A percentile compares a stretch with the other conserved stretches of the same genome.
Evolutionary conservation across 2,888 invertebrate species (phyloP).

Genomic region (Parochlus steinenii): DNA sequence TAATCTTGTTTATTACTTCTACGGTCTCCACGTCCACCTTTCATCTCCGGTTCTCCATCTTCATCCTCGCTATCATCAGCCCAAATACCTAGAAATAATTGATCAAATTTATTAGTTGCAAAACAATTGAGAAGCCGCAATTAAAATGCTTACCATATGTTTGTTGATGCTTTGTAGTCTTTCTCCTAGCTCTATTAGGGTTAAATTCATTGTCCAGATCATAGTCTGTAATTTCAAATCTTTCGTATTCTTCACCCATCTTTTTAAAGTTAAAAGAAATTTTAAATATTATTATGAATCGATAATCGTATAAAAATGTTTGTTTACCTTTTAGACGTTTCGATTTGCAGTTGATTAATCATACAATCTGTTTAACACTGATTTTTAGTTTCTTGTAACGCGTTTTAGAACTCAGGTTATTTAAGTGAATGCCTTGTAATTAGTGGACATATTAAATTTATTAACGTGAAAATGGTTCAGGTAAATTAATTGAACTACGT

Average conservation of each 20-base stretch:
- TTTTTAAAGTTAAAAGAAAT: no score
- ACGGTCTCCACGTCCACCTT: conserved; percentile 25
- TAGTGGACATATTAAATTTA: no score
- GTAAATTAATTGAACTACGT: no score
- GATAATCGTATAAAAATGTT: no score
- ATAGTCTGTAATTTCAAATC: conserved; percentile 88
- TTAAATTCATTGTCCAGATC: conserved; percentile 90
- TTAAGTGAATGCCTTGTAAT: no score
- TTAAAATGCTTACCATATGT: conserved; percentile 59
- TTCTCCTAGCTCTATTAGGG: conserved; percentile 52
- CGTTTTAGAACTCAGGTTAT: no score
- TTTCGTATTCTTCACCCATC: conserved; percentile 79
- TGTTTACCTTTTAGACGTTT: no score
- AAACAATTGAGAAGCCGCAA: conserved; percentile 6
- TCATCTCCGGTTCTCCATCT: conserved; percentile 33
- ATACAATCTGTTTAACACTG: no score
- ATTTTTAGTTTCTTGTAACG: no score
- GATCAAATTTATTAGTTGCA: conserved; percentile 3
- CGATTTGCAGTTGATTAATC: no score
- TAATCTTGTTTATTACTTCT: conserved; percentile 52
- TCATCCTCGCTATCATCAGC: conserved; percentile 74
- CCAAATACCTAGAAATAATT: conserved; percentile 56
- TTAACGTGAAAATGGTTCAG: no score
- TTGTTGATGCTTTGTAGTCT: conserved; percentile 73
- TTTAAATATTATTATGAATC: no score